Conservation (phyloP, 2,888 invertebrate genomes). For the Smittia sp. region DNA sequence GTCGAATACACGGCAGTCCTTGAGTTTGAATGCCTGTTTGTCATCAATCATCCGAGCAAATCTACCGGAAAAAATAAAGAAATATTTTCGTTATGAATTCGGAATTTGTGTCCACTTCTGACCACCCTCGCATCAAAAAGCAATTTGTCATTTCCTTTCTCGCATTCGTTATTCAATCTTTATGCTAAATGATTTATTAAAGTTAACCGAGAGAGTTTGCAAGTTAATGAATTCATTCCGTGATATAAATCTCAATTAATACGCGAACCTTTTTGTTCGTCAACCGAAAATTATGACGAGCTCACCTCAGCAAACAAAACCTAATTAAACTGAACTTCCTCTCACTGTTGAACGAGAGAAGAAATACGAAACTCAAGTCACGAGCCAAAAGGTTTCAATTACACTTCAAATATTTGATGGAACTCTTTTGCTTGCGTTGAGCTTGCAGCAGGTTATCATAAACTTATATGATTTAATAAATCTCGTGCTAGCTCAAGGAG, state of each 20-base stretch:
- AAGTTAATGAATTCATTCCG: neutral
- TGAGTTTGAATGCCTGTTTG: neutral
- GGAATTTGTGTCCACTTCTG: neutral
- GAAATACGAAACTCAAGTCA: neutral
- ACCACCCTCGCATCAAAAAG: conserved; percentile 3
- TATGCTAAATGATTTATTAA: neutral
- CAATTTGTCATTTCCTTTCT: conserved; percentile 9
- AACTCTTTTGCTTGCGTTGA: neutral
- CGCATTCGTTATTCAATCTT: neutral
- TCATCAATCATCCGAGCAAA: conserved; percentile 8
- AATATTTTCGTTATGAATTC: neutral
- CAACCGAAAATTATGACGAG: neutral
- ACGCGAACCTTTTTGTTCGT: neutral
- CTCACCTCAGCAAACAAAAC: neutral
- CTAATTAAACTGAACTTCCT: neutral
- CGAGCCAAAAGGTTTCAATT: neutral
- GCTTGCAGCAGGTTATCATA: neutral
- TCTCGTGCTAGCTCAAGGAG: too few species aligned
- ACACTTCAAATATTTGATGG: neutral
- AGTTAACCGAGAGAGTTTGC: neutral
- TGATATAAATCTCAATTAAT: neutral
- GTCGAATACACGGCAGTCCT: neutral
- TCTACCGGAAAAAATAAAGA: neutral
- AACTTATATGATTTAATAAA: too few species aligned
- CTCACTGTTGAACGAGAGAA: neutral